A percentile compares a stretch with the other conserved stretches of the same genome.
Evolutionary conservation across 2,888 invertebrate species (phyloP).

Genomic region (Gortyna flavago): DNA sequence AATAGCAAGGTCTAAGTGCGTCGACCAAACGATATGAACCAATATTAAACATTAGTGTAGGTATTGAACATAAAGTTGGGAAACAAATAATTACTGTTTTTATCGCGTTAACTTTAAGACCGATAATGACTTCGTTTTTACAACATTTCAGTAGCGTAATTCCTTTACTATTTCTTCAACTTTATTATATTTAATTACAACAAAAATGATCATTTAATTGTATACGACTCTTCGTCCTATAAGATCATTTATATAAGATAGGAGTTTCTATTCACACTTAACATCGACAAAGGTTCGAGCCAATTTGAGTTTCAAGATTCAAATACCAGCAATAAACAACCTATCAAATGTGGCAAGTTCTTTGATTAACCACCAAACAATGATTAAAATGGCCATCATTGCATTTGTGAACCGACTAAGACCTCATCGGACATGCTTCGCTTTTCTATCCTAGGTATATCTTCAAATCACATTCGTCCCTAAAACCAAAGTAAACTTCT

Average conservation of each 20-base stretch:
- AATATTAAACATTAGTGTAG: constrained; percentile 24
- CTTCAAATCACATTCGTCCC: not conserved
- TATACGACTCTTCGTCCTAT: constrained; percentile 1
- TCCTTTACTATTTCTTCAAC: constrained; percentile 23
- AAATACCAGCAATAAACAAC: not conserved
- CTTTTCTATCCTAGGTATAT: not conserved
- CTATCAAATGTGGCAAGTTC: not conserved
- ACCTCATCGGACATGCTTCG: no score
- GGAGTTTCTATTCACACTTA: not conserved
- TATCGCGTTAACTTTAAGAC: constrained; percentile 23
- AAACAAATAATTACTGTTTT: constrained; percentile 45
- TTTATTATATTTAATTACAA: constrained; percentile 30
- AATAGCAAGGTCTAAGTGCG: not conserved
- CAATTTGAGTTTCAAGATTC: not conserved
- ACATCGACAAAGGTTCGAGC: not conserved
- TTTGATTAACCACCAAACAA: not conserved
- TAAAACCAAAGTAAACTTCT: not conserved
- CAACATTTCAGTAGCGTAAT: constrained; percentile 29
- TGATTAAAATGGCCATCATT: not conserved
- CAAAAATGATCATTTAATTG: constrained; percentile 3
- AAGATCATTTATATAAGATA: not conserved
- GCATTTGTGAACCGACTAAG: not conserved
- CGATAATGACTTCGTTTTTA: constrained; percentile 27
- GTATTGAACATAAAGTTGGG: constrained; percentile 16
- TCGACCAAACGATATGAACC: constrained; percentile 31